Conservation (phyloP, 2,797 vertebrate species). For the Botia kubotai region DNA sequence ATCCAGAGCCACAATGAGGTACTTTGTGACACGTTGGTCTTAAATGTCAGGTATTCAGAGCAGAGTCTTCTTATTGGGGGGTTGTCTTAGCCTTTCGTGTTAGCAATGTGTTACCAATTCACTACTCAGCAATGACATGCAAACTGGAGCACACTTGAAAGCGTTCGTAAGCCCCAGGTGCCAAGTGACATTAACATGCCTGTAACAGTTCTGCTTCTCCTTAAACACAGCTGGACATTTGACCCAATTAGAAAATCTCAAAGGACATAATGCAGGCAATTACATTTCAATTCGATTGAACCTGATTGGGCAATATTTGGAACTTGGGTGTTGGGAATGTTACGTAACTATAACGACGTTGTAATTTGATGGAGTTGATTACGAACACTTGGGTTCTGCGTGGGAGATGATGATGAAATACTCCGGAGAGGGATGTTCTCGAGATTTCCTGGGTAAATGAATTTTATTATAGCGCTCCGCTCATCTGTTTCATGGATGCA, state of each 20-base stretch:
- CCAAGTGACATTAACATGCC: constrained; percentile 59
- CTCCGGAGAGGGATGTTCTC: background rate
- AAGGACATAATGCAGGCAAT: constrained; percentile 26
- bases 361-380: constrained; percentile 32
- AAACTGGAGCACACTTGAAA: constrained; percentile 54
- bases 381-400: constrained; percentile 10
- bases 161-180: constrained; percentile 58
- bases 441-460: constrained; percentile 1
- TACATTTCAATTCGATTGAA: constrained; percentile 38
- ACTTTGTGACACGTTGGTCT: constrained; percentile 12
- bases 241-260: constrained; percentile 49
- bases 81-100: constrained; percentile 39
- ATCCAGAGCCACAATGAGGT: constrained; percentile 45
- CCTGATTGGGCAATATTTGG: constrained; percentile 29
- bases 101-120: constrained; percentile 46
- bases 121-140: constrained; percentile 48
- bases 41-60: constrained; percentile 29
- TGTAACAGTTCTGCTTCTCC: constrained; percentile 48
- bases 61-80: constrained; percentile 20
- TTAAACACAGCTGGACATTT: constrained; percentile 59
- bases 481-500: background rate
- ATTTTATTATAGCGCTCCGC: background rate
- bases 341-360: constrained; percentile 16
- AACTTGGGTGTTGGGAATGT: background rate
- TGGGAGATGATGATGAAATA: constrained; percentile 12